Percentiles rank a stretch among this genome's conserved stretches.
Conservation (phyloP, 2,113 vertebrate species). For the Perccottus glenii region DNA sequence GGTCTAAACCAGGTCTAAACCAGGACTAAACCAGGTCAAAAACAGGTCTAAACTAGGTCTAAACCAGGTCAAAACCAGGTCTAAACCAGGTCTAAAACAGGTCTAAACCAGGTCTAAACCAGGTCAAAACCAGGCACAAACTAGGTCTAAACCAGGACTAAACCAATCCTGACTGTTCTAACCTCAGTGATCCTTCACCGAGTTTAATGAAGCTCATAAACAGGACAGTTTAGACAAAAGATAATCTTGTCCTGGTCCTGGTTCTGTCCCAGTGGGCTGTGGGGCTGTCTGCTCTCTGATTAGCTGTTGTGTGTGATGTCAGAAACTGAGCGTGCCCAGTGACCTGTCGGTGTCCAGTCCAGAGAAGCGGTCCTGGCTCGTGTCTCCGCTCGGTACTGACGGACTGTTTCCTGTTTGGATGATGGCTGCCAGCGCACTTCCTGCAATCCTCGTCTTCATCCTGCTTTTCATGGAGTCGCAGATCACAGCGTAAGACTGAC, state of each 20-base stretch:
- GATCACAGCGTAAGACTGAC: slow-evolving; percentile 88
- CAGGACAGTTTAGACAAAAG: too few relatives aligned
- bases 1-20: too few relatives aligned
- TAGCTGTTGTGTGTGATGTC: neutral
- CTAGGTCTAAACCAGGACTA: too few relatives aligned
- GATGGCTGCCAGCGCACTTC: slow-evolving; percentile 91
- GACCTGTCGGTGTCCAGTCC: slow-evolving; percentile 92
- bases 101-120: too few relatives aligned
- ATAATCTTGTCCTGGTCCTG: too few relatives aligned
- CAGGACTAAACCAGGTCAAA: too few relatives aligned
- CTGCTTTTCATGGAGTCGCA: slow-evolving; percentile 99
- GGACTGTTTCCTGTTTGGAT: slow-evolving; percentile 92
- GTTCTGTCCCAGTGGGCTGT: too few relatives aligned
- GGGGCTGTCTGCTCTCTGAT: neutral
- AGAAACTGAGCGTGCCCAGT: slow-evolving; percentile 92
- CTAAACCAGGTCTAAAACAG: neutral
- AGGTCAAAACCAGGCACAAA: too few relatives aligned
- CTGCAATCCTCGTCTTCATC: slow-evolving; percentile 91
- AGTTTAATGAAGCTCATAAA: too few relatives aligned
- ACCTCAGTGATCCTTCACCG: neutral
- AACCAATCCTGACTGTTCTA: neutral
- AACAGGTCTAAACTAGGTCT: too few relatives aligned
- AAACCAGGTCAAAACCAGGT: slow-evolving; percentile 78
- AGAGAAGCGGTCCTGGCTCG: slow-evolving; percentile 88
- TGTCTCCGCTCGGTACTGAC: slow-evolving; percentile 86